A percentile compares a stretch with the other conserved stretches of the same genome.
These are phyloP conservation scores for Ricordea florida DNA, from an alignment of 92 coral and sea anemone genomes.

Conservation along the genomic window DNA sequence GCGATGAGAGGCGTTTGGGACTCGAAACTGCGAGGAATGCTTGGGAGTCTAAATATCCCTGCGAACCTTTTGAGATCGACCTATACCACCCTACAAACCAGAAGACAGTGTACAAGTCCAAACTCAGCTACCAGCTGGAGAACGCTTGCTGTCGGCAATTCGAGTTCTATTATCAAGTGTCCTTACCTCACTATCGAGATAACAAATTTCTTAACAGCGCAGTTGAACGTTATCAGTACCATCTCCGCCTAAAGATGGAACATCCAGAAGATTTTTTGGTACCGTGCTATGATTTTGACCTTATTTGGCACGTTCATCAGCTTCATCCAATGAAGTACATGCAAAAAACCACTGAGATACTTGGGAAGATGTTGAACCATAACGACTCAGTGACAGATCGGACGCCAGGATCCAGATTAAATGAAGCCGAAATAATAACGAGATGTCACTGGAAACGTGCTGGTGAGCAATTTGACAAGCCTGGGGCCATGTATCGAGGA, in stretches of 20 bases:
- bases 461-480: slow-evolving; percentile 33
- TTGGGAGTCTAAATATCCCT: slow-evolving; percentile 4
- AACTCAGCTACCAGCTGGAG: slow-evolving; percentile 27
- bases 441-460: slow-evolving; percentile 31
- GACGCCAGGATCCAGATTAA: slow-evolving; percentile 41
- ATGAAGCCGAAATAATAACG: slow-evolving; percentile 38
- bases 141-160: slow-evolving; percentile 44
- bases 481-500: slow-evolving; percentile 62
- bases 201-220: slow-evolving; percentile 52
- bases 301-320: slow-evolving; percentile 81
- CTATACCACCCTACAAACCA: neutral
- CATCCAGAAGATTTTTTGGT: slow-evolving; percentile 62
- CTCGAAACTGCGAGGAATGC: slow-evolving; percentile 7
- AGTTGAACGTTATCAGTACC: slow-evolving; percentile 68
- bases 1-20: slow-evolving; percentile 4
- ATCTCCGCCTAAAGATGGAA: slow-evolving; percentile 55
- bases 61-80: slow-evolving; percentile 57
- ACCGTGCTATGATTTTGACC: slow-evolving; percentile 78
- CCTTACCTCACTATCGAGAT: slow-evolving; percentile 76
- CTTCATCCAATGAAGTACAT: slow-evolving; percentile 65
- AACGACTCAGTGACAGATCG: slow-evolving; percentile 61
- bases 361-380: slow-evolving; percentile 43
- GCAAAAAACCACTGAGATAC: slow-evolving; percentile 43
- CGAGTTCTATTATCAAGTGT: slow-evolving; percentile 66
- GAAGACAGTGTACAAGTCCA: slow-evolving; percentile 1